Percentiles rank a stretch among this genome's conserved stretches.
These are phyloP conservation scores for Mythimna impura DNA, from an alignment of 2,888 invertebrate species.

Conservation along the genomic window DNA sequence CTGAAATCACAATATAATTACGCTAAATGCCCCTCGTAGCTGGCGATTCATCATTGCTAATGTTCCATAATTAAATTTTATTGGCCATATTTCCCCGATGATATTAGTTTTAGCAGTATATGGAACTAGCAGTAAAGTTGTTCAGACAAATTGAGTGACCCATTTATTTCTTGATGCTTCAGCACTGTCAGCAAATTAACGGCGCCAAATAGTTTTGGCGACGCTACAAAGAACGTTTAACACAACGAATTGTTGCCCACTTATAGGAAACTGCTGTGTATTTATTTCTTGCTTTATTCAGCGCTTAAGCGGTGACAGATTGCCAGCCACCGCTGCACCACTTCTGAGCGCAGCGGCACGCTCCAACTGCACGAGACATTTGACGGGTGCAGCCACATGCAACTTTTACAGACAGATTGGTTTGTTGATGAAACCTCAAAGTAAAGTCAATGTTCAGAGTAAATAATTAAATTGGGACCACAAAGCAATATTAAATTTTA, in stretches of 20 bases:
- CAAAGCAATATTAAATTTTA: too few relatives aligned
- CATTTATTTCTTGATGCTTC: constrained; percentile 51
- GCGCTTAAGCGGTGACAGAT: constrained; percentile 51
- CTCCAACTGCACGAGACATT: constrained; percentile 42
- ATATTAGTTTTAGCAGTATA: constrained; percentile 65
- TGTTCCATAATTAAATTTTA: constrained; percentile 84
- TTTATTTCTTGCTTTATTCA: constrained; percentile 54
- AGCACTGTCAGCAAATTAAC: constrained; percentile 56
- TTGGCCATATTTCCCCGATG: constrained; percentile 74
- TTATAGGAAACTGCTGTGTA: constrained; percentile 59
- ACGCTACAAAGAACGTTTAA: constrained; percentile 50
- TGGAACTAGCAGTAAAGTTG: constrained; percentile 37
- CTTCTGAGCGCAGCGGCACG: constrained; percentile 14
- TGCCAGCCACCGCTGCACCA: constrained; percentile 33
- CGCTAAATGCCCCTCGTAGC: constrained; percentile 76
- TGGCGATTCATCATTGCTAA: constrained; percentile 82
- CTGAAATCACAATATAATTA: constrained; percentile 86
- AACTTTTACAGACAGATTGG: constrained; percentile 42
- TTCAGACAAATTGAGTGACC: constrained; percentile 51
- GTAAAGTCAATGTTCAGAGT: neutral
- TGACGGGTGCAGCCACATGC: constrained; percentile 48
- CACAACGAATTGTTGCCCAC: constrained; percentile 47
- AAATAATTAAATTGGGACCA: neutral
- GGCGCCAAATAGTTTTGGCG: constrained; percentile 58
- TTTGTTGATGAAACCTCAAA: constrained; percentile 39